Conservation (phyloP, 2,797 vertebrate genomes). For the Neopelma chrysocephalum region DNA sequence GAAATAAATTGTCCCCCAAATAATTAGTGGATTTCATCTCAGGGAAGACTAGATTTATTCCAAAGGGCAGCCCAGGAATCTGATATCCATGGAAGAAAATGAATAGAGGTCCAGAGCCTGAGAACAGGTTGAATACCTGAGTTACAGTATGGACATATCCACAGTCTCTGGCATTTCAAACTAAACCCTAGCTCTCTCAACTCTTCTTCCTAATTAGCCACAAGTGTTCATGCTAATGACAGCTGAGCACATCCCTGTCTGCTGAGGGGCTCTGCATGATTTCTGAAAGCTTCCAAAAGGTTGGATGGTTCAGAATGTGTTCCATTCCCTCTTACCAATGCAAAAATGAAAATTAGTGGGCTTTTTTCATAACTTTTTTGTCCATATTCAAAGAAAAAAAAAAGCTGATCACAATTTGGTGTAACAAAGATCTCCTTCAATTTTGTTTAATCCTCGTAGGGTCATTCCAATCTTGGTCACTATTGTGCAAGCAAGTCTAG, state of each 20-base stretch:
- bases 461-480: not conserved
- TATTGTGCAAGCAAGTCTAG: not conserved
- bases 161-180: not conserved
- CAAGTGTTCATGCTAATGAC: not conserved
- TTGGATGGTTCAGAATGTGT: not conserved
- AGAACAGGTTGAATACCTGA: not conserved
- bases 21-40: not conserved
- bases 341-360: not conserved
- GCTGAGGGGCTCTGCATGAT: not conserved
- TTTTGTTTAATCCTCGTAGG: not conserved
- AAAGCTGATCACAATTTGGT: not conserved
- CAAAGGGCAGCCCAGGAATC: not conserved
- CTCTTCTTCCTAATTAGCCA: not conserved
- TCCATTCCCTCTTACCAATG: not conserved
- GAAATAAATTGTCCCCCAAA: not conserved
- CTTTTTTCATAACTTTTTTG: not conserved
- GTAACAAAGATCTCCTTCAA: not conserved
- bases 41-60: not conserved
- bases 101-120: not conserved
- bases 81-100: not conserved
- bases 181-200: not conserved
- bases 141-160: not conserved
- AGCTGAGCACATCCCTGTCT: not conserved
- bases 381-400: not conserved
- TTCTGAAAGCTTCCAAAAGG: not conserved